Evolutionary conservation across 2,113 vertebrate genomes (phyloP).

Genomic region (Calidris pygmaea): DNA sequence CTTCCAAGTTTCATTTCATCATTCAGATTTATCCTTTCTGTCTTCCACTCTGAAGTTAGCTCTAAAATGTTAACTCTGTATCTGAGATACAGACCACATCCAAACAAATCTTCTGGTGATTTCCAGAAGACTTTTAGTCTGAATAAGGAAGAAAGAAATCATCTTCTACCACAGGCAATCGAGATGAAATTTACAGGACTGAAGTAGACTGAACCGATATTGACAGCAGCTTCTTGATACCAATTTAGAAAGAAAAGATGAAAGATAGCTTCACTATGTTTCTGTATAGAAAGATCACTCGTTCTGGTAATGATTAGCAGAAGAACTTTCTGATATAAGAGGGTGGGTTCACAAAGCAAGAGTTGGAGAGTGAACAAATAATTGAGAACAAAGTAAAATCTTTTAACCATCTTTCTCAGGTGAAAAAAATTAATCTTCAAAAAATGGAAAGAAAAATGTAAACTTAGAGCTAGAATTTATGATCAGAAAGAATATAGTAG

Average conservation of each 20-base stretch:
- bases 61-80: not conserved
- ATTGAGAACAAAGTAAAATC: not conserved
- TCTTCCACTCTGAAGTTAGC: not conserved
- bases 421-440: not conserved
- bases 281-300: not conserved
- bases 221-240: not conserved
- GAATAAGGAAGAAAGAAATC: not conserved
- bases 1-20: conserved; percentile 41
- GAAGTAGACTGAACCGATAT: not conserved
- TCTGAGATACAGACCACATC: not conserved
- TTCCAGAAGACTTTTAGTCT: not conserved
- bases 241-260: not conserved
- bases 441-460: not conserved
- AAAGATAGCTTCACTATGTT: not conserved
- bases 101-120: not conserved
- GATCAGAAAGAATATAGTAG: not conserved
- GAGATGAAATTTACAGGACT: not conserved
- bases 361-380: not conserved
- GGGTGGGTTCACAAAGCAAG: not conserved
- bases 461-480: not conserved
- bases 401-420: not conserved
- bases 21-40: not conserved
- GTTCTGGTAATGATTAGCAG: not conserved
- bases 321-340: not conserved
- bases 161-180: not conserved